Conservation (phyloP, 2,888 invertebrate genomes). For the Ethmia dodecea region DNA sequence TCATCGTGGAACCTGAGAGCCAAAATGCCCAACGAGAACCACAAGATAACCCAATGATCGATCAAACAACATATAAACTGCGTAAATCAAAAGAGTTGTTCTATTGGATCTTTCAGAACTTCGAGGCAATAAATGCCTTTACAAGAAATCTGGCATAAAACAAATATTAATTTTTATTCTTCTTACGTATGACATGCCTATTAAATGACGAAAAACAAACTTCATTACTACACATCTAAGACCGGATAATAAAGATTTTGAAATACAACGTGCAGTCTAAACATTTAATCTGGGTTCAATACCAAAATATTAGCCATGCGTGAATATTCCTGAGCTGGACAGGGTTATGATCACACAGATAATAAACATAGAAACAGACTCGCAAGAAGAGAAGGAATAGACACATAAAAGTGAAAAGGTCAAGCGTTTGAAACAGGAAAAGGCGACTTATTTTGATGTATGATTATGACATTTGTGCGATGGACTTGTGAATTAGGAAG, state of each 20-base stretch:
- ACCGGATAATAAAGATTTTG: constrained; percentile 47
- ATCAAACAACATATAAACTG: constrained; percentile 20
- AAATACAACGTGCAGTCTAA: constrained; percentile 74
- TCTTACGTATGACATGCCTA: constrained; percentile 50
- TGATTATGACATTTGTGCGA: constrained; percentile 56
- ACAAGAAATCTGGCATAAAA: background rate
- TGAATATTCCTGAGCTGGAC: constrained; percentile 42
- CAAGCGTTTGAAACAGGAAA: constrained; percentile 44
- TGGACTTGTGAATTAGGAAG: constrained; percentile 48
- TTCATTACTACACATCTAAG: constrained; percentile 55
- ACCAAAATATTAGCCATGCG: constrained; percentile 73
- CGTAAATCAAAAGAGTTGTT: background rate
- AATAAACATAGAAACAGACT: constrained; percentile 45
- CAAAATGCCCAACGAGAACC: constrained; percentile 76
- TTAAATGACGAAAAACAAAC: constrained; percentile 45
- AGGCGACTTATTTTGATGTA: constrained; percentile 44
- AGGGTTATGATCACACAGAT: constrained; percentile 50
- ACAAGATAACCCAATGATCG: constrained; percentile 60
- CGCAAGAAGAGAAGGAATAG: constrained; percentile 47
- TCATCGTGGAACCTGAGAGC: constrained; percentile 96
- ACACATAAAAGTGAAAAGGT: constrained; percentile 42
- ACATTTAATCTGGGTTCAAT: constrained; percentile 60
- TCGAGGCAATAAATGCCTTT: background rate
- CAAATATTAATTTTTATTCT: background rate
- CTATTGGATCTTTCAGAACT: background rate